phyloP scores from a whole-genome alignment of 1,140 invertebrate species.

The Panagrolaimus sp. region DNA sequence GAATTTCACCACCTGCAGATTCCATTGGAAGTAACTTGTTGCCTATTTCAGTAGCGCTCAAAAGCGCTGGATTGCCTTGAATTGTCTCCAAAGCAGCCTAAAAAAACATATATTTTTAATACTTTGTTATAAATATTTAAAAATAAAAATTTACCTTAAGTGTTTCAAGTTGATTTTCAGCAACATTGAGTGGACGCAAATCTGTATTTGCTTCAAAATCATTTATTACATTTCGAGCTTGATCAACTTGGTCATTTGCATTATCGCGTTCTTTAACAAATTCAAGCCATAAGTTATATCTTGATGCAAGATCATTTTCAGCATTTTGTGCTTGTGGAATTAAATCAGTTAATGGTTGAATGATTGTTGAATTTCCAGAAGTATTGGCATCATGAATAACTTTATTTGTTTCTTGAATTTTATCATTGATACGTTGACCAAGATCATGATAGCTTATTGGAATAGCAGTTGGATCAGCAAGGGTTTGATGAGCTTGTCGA shows the following conservation, averaged over 20 bases:
- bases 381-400: background rate
- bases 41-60: background rate
- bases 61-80: background rate
- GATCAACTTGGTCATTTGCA: conserved; percentile 17
- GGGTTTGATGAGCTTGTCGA: too few species aligned
- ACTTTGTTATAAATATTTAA: background rate
- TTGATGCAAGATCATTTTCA: conserved; percentile 5
- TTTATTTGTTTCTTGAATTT: too few species aligned
- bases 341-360: background rate
- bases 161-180: background rate
- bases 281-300: conserved; percentile 9
- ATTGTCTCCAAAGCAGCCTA: background rate
- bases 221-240: conserved; percentile 14
- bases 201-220: conserved; percentile 3
- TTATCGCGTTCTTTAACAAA: conserved; percentile 19
- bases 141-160: background rate
- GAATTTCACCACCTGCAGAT: conserved; percentile 21
- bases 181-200: background rate
- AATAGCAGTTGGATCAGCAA: too few species aligned
- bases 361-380: conserved; percentile 10
- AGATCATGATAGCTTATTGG: too few species aligned
- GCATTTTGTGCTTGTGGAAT: background rate
- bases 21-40: conserved; percentile 27
- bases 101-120: conserved; percentile 14
- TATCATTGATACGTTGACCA: too few species aligned